Evolutionary conservation across 2,888 invertebrate species (phyloP).

Genomic region (Ophraella communa): DNA sequence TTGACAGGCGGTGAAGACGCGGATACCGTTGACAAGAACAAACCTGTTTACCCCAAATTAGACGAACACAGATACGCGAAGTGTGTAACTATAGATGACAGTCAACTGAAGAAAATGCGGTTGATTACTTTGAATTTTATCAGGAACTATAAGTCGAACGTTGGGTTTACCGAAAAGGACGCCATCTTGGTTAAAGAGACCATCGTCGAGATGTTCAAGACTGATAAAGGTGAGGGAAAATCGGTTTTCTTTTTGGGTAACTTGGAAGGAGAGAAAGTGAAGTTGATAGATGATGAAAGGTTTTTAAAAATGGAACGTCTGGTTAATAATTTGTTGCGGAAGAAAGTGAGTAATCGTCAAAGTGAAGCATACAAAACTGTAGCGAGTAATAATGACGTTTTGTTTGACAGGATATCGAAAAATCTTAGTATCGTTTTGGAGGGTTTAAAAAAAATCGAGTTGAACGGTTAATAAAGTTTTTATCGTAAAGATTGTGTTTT

Average conservation of each 20-base stretch:
- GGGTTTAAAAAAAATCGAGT: conserved; percentile 9
- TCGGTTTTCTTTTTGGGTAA: conserved; percentile 41
- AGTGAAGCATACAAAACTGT: no score
- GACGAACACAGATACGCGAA: conserved; percentile 43
- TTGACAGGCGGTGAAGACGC: conserved; percentile 34
- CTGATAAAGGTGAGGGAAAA: conserved; percentile 31
- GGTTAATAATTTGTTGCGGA: conserved; percentile 24
- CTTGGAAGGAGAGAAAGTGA: conserved; percentile 31
- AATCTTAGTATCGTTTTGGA: conserved; percentile 13
- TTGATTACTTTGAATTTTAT: conserved; percentile 40
- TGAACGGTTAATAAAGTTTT: neutral
- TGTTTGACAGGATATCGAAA: conserved; percentile 17
- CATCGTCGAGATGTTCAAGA: conserved; percentile 29
- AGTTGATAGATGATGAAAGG: conserved; percentile 39
- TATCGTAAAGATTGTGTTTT: neutral
- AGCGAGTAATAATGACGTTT: conserved; percentile 6
- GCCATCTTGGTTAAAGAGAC: conserved; percentile 39
- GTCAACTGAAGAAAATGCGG: conserved; percentile 41
- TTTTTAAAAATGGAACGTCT: conserved; percentile 40
- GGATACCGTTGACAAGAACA: neutral
- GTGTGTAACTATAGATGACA: conserved; percentile 37
- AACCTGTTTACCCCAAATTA: conserved; percentile 37
- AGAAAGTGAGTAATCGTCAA: no score
- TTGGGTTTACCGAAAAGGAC: conserved; percentile 36
- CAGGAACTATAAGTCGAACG: conserved; percentile 28